Percentiles rank a stretch among this genome's conserved stretches.
Evolutionary conservation across 2,113 vertebrate species (phyloP).

Genomic region (Australoheros scitulus): DNA sequence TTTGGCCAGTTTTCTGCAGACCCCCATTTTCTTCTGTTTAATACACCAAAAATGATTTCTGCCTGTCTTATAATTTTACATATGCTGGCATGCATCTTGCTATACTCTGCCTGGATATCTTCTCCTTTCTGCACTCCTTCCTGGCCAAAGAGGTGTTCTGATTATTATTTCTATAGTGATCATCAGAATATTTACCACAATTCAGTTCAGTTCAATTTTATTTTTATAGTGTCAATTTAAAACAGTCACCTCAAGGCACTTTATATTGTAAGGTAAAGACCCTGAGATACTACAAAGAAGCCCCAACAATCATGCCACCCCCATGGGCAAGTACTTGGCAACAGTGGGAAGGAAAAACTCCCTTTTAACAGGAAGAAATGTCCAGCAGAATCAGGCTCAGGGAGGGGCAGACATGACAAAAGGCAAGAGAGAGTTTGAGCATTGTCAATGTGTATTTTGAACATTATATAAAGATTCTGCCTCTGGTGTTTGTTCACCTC

Average conservation of each 20-base stretch:
- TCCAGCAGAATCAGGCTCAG: neutral
- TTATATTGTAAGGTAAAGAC: neutral
- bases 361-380: neutral
- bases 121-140: no score
- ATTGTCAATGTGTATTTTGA: neutral
- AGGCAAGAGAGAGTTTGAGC: neutral
- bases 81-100: neutral
- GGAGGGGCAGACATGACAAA: neutral
- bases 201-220: neutral
- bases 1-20: neutral
- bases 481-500: no score
- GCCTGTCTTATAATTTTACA: neutral
- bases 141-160: no score
- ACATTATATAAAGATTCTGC: no score
- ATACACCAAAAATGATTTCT: neutral
- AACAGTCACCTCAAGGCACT: neutral
- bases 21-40: neutral
- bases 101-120: neutral
- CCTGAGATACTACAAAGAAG: neutral
- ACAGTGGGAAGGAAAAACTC: neutral
- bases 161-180: no score
- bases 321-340: neutral
- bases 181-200: no score
- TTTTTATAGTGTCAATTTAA: neutral
- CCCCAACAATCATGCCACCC: neutral